A percentile compares a stretch with the other conserved stretches of the same genome.
These are phyloP conservation scores for Epistrophe eligans DNA, from an alignment of 2,888 invertebrate species.

Conservation along the genomic window DNA sequence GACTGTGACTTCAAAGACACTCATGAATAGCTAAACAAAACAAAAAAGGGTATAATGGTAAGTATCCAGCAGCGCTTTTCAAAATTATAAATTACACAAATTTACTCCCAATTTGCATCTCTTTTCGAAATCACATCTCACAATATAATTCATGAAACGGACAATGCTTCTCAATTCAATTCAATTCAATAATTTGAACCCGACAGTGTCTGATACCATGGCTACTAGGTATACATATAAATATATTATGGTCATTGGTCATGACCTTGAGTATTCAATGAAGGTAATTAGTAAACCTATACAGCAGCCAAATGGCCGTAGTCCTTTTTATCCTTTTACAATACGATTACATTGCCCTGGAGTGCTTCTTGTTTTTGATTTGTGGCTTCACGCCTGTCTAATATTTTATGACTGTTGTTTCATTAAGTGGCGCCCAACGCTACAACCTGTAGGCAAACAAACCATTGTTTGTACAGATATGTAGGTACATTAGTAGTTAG, in stretches of 20 bases:
- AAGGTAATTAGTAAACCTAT: conserved; percentile 9
- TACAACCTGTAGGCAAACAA: neutral
- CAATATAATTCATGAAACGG: neutral
- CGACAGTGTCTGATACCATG: neutral
- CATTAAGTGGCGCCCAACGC: conserved; percentile 48
- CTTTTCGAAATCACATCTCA: neutral
- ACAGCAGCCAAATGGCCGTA: conserved; percentile 29
- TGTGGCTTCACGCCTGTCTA: conserved; percentile 51
- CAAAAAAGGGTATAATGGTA: neutral
- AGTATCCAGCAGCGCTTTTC: neutral
- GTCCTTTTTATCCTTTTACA: conserved; percentile 36
- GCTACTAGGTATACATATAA: neutral
- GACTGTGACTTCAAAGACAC: neutral
- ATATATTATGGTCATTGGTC: too few relatives aligned
- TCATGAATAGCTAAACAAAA: neutral
- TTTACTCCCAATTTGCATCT: conserved; percentile 22
- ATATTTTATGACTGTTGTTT: conserved; percentile 31
- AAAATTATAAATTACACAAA: conserved; percentile 13
- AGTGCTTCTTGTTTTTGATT: conserved; percentile 57
- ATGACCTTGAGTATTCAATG: conserved; percentile 43
- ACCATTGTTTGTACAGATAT: neutral
- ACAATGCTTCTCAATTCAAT: neutral
- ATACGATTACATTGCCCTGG: conserved; percentile 42
- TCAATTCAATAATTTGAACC: neutral
- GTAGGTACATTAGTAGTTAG: too few relatives aligned